phyloP scores from a whole-genome alignment of 2,113 vertebrate species.

The Numida meleagris region DNA sequence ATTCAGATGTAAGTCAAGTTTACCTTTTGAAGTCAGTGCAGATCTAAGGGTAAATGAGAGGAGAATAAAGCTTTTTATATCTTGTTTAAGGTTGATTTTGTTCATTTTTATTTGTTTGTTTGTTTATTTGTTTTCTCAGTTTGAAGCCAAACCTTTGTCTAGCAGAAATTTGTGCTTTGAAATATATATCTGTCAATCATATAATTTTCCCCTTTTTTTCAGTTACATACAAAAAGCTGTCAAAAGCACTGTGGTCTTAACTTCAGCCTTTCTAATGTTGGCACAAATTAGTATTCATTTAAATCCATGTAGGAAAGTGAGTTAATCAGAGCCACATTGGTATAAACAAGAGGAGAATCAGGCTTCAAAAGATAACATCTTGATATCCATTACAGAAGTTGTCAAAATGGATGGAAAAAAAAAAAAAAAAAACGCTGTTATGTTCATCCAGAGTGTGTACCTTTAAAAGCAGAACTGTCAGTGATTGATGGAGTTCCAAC shows the following conservation, averaged over 20 bases:
- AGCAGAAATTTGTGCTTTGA: not conserved
- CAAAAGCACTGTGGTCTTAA: not conserved
- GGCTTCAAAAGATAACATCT: not conserved
- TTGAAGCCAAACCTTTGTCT: not conserved
- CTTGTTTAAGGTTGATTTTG: fast-evolving
- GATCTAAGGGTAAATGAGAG: not conserved
- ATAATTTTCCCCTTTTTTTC: not conserved
- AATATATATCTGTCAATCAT: not conserved
- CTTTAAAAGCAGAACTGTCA: slow-evolving; percentile 22
- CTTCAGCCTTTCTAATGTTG: not conserved
- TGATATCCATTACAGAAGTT: not conserved
- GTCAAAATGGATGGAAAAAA: slow-evolving; percentile 12
- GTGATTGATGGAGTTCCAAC: slow-evolving; percentile 8
- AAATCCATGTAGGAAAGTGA: not conserved
- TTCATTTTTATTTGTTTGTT: too few relatives aligned
- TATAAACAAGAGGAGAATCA: not conserved
- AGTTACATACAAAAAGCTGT: not conserved
- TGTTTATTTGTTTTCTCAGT: not conserved
- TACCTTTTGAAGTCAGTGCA: not conserved
- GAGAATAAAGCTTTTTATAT: not conserved
- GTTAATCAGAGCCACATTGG: not conserved
- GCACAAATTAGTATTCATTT: not conserved
- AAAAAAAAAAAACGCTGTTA: not conserved
- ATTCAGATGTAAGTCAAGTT: not conserved
- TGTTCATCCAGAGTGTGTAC: not conserved